Evolutionary conservation across 2,113 vertebrate genomes (phyloP), one percentile per base, ranked within the genome.

Genomic region (Psettodes erumei): DNA sequence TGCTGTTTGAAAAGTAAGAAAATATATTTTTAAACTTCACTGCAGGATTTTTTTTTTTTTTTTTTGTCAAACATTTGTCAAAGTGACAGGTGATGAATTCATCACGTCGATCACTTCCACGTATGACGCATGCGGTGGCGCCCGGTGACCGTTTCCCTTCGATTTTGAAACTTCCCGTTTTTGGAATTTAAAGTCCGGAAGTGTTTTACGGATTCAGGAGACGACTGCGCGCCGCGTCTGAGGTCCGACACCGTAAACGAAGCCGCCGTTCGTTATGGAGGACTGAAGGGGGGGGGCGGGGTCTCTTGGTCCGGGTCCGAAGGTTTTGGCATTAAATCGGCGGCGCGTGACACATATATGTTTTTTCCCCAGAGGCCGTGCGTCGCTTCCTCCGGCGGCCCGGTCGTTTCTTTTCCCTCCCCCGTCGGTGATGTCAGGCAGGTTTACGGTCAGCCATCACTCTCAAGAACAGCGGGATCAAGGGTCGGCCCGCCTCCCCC

Each of bases 381-480:
- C n/a, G n/a, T 4, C 11, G 10, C 28, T 84, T 76, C 25, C 64
- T 80, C 56, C 86, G 78, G 38, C 58, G 37, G 61, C 62, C 33
- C 61, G 79, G 62, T 85, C 78, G 82, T 88, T 75, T 65, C 69
- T 75, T 86, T 86, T 82, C 63, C 70, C 66, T 81, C 65, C 69
- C 61, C 71, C 65, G 69, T 81, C 80, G 64, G 32, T 84, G 81
- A 85, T 89, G 84, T 85, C 80, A 77, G 91, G 82, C 83, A 88
- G 79, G 64, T 91, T 92, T 87, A 91, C 43, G 70, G 82, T 75
- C 79, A 71, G 61, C 79, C 84, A 89, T 91, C 89, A 90, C 83
- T 92, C 91, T 86, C 78, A 50, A 79, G 83, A 85, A 92, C 90
- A 90, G 87, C 78, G 50, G 56, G 88, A 83, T 89, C 90, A 89